Evolutionary conservation across 2,888 invertebrate genomes (phyloP).

Genomic region (Diarsia rubi): DNA sequence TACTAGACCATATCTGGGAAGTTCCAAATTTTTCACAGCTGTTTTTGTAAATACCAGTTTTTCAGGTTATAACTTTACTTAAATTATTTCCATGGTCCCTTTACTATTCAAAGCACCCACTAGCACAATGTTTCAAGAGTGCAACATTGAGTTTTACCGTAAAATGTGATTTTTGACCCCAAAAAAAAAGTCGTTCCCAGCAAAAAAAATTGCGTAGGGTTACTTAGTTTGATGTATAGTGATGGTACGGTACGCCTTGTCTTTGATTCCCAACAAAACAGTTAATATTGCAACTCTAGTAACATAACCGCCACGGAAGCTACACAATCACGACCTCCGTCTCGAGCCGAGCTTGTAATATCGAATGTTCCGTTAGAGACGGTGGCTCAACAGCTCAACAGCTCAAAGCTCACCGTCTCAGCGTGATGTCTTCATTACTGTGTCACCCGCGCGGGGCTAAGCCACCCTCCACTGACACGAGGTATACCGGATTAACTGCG

Average conservation of each 20-base stretch:
- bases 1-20: too few relatives aligned
- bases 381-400: conserved; percentile 29
- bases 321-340: not conserved
- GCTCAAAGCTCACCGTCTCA: conserved; percentile 33
- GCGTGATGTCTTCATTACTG: conserved; percentile 63
- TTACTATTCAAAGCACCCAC: too few relatives aligned
- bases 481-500: conserved; percentile 1
- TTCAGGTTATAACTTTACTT: too few relatives aligned
- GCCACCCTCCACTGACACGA: conserved; percentile 35
- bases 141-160: too few relatives aligned
- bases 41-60: too few relatives aligned
- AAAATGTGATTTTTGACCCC: too few relatives aligned
- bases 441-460: conserved; percentile 16
- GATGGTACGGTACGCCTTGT: not conserved
- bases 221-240: too few relatives aligned
- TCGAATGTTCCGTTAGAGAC: conserved; percentile 26
- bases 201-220: too few relatives aligned
- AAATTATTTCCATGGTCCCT: too few relatives aligned
- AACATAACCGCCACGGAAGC: not conserved
- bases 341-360: conserved; percentile 40
- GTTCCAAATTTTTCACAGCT: too few relatives aligned
- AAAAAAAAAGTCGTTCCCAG: too few relatives aligned
- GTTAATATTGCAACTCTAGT: not conserved
- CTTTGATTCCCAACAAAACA: not conserved
- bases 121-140: too few relatives aligned